Percentiles rank a stretch among this genome's conserved stretches.
These are phyloP conservation scores for Drosophila tropicalis DNA, from an alignment of 1,140 invertebrate genomes.

Conservation along the genomic window DNA sequence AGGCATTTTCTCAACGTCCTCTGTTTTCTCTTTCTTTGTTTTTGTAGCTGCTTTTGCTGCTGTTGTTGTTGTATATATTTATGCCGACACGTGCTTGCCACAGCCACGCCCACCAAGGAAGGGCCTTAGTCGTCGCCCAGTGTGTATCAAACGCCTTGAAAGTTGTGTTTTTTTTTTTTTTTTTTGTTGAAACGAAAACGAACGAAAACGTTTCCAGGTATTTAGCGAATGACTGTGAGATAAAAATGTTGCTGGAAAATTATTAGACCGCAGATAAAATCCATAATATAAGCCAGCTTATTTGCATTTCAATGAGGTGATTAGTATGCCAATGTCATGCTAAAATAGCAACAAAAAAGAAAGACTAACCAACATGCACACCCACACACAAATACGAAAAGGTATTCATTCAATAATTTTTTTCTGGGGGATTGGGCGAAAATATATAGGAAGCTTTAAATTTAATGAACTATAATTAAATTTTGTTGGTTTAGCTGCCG, in stretches of 20 bases:
- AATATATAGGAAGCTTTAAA: slow-evolving; percentile 1
- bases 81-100: slow-evolving; percentile 17
- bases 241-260: slow-evolving; percentile 61
- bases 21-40: background rate
- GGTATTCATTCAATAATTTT: slow-evolving; percentile 16
- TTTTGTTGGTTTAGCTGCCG: background rate
- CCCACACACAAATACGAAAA: slow-evolving; percentile 10
- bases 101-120: background rate
- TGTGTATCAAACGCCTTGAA: background rate
- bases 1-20: background rate
- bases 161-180: slow-evolving; percentile 11
- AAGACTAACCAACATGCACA: background rate
- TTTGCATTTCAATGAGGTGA: slow-evolving; percentile 79
- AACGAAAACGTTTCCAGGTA: slow-evolving; percentile 42
- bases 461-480: slow-evolving; percentile 15
- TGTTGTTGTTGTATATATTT: slow-evolving; percentile 11
- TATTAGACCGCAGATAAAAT: slow-evolving; percentile 70
- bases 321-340: slow-evolving; percentile 65
- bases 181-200: slow-evolving; percentile 8
- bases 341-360: slow-evolving; percentile 21
- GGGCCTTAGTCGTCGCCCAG: background rate
- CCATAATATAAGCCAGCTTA: slow-evolving; percentile 63
- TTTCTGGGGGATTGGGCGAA: too few species aligned
- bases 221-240: slow-evolving; percentile 49
- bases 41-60: background rate